Evolutionary conservation across 2,797 vertebrate genomes (phyloP), one percentile per base, ranked within the genome.

Genomic region (Hypotaenidia philippensis): DNA sequence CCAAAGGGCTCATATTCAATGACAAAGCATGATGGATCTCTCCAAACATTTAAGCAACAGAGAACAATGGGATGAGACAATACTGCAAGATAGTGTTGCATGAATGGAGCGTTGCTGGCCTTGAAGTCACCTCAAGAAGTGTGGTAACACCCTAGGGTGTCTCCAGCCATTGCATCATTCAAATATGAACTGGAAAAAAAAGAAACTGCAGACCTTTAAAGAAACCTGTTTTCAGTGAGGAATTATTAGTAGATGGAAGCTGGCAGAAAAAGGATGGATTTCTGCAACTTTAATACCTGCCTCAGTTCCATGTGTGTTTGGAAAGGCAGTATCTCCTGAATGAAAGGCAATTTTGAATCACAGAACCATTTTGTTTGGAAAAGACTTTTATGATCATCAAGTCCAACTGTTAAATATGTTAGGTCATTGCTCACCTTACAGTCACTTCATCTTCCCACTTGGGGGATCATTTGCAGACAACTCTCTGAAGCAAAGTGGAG

Each of bases 71-170:
- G 52, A 89, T 83, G 86, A 96, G 77, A 95, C 71, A 89, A 96
- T 88, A 81, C 76, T 68, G 66, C 56, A 85, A 94, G 93, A 90
- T 44, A 91, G 40, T 38, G 34, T 96, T 96, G 94, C 84, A 93
- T 50, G 34, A 31, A 92, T 65, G 87, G 91, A 94, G 85, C 74
- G 81, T 70, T 96, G 71, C 44, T 96, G 96, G 87, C 96, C 96
- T 88, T 80, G 78, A 83, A 95, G 95, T 96, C 76, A 97, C 96
- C 96, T 94, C 93, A 81, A 3, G 8, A 91, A 95, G 70, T 55
- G 55, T 65, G 89, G 96, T 70, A 94, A 95, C 92, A 96, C 96
- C 94, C 87, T 86, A 90, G 90, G 92, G 94, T 96, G 94, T 95
- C 94, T 95, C 84, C 94, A 71, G 85, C 83, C 70, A 88, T 96